Evolutionary conservation across 2,888 invertebrate genomes (phyloP).

Genomic region (Drosophila mettleri): DNA sequence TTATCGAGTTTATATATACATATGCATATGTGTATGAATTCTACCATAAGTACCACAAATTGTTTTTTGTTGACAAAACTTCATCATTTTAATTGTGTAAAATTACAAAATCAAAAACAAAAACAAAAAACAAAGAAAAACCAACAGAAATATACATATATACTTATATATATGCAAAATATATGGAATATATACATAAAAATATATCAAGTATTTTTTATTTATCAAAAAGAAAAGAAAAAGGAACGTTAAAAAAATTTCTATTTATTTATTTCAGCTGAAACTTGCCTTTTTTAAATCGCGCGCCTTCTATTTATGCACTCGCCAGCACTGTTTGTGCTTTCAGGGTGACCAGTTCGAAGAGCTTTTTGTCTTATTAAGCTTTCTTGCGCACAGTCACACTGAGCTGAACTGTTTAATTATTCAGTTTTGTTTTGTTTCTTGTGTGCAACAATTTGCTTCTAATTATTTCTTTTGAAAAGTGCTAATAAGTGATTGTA

Average conservation of each 20-base stretch:
- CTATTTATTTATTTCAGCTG: not conserved
- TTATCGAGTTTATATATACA: conserved; percentile 43
- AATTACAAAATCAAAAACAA: conserved; percentile 45
- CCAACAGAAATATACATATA: conserved; percentile 59
- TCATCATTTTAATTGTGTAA: conserved; percentile 77
- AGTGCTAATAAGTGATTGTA: not conserved
- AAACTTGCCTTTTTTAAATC: conserved; percentile 14
- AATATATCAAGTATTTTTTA: conserved; percentile 1
- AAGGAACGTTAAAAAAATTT: not conserved
- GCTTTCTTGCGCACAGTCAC: conserved; percentile 10
- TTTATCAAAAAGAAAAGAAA: not conserved
- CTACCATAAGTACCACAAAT: conserved; percentile 66
- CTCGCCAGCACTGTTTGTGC: conserved; percentile 25
- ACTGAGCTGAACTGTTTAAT: conserved; percentile 10
- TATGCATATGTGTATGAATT: conserved; percentile 58
- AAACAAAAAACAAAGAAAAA: conserved; percentile 43
- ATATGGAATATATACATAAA: conserved; percentile 71
- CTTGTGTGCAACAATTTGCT: not conserved
- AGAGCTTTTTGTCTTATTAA: conserved; percentile 19
- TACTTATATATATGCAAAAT: conserved; percentile 69
- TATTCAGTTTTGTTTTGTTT: conserved; percentile 26
- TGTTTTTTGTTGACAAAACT: conserved; percentile 74
- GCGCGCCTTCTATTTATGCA: not conserved
- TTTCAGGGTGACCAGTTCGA: conserved; percentile 30
- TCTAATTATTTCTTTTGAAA: not conserved